Base-by-base conservation (phyloP, 1,140 invertebrate species). In the Polypedilum vanderplanki region DNA sequence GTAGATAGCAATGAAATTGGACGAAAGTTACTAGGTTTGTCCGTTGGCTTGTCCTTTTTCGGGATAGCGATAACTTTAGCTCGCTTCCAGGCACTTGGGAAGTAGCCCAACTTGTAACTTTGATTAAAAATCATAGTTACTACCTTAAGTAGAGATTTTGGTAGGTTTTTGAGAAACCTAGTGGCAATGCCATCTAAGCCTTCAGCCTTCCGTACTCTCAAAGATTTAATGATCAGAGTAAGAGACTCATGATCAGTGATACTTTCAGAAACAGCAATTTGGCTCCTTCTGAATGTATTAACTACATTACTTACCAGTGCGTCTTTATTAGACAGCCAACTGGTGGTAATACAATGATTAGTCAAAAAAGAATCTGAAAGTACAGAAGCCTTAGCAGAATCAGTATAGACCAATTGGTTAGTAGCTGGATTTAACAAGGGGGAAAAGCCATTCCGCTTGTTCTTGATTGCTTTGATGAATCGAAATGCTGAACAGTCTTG, bases 31-130 rank as follows among this genome's bases (percentile, higher is more conserved):
- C 18, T 18, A 4, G 79, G 75, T 8, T 40, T 15, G 15, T 57
- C 75, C 20, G 74, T 65, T 24, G 79, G 73, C 79, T 86, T 85
- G 7, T 79, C 78, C 2, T 80, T 79, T 78, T 85, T 85, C 0
- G 74, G 79, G 33, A 85, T 80, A 0, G 80, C 76, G 10, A 83
- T 78, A 7, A 84, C 76, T 3, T 76, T 80, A 1, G 80, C 82
- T 17, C 77, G 74, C 79, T 84, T 84, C 81, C 81, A 83, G 0
- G 7, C 0, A 0, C 15, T 3, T 0, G 81, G 79, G 74, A 83
- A 83, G 65, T 83, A 79, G 7, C 67, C 40, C 0, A 80, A 40
- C 75, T 75, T 78, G 0, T 83, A 22, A 15, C 76, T 76, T 8
- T 74, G 77, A 73, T 83, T 83, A 15, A 78, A 77, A 18, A 79